Conservation (phyloP, 2,888 invertebrate species). For the Trachelus iudaicus region DNA sequence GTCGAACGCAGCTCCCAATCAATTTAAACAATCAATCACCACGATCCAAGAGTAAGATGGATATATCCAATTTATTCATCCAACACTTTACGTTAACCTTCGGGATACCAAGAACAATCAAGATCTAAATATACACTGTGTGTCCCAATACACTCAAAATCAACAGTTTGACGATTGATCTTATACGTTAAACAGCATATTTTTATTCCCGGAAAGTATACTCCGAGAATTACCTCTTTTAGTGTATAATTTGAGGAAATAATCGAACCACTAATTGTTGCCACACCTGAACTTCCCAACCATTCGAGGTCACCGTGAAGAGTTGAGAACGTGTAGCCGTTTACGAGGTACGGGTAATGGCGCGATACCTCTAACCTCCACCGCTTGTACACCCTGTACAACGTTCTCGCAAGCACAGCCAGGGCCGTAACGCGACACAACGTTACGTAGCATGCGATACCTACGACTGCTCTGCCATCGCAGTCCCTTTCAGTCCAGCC, state of each 20-base stretch:
- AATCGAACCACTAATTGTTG: background rate
- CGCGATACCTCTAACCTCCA: background rate
- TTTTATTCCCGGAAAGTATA: background rate
- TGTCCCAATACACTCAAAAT: background rate
- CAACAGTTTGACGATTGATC: background rate
- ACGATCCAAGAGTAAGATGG: background rate
- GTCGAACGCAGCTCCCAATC: background rate
- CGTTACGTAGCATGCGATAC: background rate
- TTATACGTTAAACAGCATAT: background rate
- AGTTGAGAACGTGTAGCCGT: background rate
- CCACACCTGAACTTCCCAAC: background rate
- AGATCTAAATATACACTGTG: background rate
- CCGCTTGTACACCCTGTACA: background rate
- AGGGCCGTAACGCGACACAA: background rate
- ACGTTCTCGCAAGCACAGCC: background rate
- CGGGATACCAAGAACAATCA: background rate
- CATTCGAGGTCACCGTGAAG: background rate
- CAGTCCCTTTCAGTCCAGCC: constrained; percentile 1
- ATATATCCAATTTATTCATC: background rate
- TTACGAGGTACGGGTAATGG: constrained; percentile 4
- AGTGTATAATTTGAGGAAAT: background rate
- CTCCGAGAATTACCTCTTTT: background rate
- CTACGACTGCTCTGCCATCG: background rate
- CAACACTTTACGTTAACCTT: background rate
- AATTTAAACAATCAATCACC: background rate